Base-by-base conservation (phyloP, 2,797 vertebrate genomes). In the Rhinichthys osculus region DNA sequence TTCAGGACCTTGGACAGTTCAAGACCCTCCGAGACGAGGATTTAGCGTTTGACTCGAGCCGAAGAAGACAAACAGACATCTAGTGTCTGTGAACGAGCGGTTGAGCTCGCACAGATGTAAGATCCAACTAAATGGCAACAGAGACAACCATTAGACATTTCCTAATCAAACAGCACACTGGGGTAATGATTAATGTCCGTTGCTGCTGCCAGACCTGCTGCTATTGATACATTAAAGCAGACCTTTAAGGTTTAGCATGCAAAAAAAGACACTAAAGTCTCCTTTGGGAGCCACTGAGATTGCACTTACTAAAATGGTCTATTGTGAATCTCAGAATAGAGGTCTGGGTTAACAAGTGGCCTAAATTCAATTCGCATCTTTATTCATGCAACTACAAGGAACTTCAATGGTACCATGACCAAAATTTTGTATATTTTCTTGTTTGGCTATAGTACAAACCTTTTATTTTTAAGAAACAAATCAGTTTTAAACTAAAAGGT, bases 11-110 rank as follows among this genome's bases (percentile, higher is more conserved):
- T 52, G 79, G 79, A 81, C 30, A 50, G 85, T 92, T 93, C 93
- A 94, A 92, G 88, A 94, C 92, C 92, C 82, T 89, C 91, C 89
- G 71, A 80, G 13, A 74, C 72, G 87, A 89, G 89, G 81, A 83
- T 76, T 6, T 52, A 38, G 70, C 38, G 17, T 77, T 54, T 50
- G 40, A 30, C 71, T 74, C n/a, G 19, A 69, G 87, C 79, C 52
- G 72, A 89, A 85, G 33, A 57, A 35, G 86, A 66, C 62, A 79
- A 2, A 83, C 76, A 84, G 88, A 85, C 91, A 89, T 88, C 88
- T 91, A 88, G 30, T 19, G 64, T 78, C 64, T 70, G 72, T 52
- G 33, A 52, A 50, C 5, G 8, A 64, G 10, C 7, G 16, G 33
- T 81, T 40, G n/a, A 13, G 27, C 50, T 21, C 27, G 40, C 69